These are phyloP conservation scores for Conger conger DNA, from an alignment of 2,113 vertebrate species.

Conservation along the genomic window DNA sequence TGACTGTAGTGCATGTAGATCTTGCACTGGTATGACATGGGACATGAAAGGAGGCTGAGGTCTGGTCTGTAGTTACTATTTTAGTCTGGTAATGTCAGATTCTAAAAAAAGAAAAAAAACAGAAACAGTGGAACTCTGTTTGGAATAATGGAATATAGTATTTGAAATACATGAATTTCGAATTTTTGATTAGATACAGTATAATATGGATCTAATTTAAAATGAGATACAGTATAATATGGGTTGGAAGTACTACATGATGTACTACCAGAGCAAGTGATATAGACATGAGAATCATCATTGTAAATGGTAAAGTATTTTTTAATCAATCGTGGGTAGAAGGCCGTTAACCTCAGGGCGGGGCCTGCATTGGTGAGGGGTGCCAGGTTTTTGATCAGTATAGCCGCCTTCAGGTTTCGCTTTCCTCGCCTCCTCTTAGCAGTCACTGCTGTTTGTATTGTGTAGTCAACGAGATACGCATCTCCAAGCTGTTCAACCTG, in stretches of 20 bases:
- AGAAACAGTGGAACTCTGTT: neutral
- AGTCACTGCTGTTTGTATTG: too few relatives aligned
- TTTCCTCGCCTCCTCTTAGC: too few relatives aligned
- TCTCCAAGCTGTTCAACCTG: neutral
- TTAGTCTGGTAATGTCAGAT: neutral
- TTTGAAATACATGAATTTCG: too few relatives aligned
- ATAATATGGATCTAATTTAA: neutral
- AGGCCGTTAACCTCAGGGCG: too few relatives aligned
- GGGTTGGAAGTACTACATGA: neutral
- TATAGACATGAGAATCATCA: neutral
- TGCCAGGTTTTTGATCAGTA: too few relatives aligned
- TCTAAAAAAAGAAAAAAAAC: neutral
- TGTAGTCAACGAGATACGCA: neutral
- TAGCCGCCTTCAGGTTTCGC: too few relatives aligned
- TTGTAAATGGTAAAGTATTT: too few relatives aligned
- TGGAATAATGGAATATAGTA: too few relatives aligned
- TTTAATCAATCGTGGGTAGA: too few relatives aligned
- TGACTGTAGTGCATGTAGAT: neutral
- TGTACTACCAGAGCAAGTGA: neutral
- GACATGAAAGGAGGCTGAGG: neutral
- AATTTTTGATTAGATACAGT: neutral
- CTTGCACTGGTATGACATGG: neutral
- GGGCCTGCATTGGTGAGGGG: too few relatives aligned
- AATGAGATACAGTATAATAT: neutral
- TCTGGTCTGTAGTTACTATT: neutral